Conservation (phyloP, 2,113 vertebrate genomes). For the Struthio camelus region DNA sequence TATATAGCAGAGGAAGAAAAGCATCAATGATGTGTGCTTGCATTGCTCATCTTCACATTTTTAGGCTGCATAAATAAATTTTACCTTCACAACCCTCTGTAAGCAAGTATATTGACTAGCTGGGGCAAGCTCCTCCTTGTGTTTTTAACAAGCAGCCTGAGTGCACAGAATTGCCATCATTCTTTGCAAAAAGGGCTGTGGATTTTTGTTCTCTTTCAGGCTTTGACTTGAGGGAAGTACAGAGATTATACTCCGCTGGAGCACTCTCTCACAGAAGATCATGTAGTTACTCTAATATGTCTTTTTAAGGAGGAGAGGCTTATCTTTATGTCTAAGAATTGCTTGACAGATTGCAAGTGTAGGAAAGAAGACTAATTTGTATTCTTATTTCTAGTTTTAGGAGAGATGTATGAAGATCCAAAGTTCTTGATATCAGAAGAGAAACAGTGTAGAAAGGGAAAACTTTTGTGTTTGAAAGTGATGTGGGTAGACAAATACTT, state of each 20-base stretch:
- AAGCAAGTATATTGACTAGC: background rate
- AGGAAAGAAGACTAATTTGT: background rate
- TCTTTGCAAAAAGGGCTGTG: background rate
- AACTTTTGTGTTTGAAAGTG: background rate
- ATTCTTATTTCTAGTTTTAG: background rate
- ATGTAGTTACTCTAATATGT: background rate
- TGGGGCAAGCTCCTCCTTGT: background rate
- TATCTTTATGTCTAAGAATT: background rate
- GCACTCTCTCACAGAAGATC: background rate
- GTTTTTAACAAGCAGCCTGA: background rate
- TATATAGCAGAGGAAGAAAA: background rate
- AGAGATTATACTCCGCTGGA: background rate
- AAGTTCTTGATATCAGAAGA: background rate
- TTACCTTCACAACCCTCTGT: background rate
- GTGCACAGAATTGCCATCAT: background rate
- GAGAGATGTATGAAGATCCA: background rate
- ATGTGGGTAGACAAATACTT: background rate
- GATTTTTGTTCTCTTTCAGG: background rate
- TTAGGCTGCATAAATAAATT: background rate
- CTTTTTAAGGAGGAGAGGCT: background rate
- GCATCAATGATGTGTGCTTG: background rate
- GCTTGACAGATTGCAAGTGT: background rate
- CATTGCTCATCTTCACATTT: background rate
- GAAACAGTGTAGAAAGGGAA: background rate
- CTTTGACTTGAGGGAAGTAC: background rate